Evolutionary conservation across 2,113 vertebrate genomes (phyloP), one percentile per base, ranked within the genome.

Genomic region (Nanorana parkeri): DNA sequence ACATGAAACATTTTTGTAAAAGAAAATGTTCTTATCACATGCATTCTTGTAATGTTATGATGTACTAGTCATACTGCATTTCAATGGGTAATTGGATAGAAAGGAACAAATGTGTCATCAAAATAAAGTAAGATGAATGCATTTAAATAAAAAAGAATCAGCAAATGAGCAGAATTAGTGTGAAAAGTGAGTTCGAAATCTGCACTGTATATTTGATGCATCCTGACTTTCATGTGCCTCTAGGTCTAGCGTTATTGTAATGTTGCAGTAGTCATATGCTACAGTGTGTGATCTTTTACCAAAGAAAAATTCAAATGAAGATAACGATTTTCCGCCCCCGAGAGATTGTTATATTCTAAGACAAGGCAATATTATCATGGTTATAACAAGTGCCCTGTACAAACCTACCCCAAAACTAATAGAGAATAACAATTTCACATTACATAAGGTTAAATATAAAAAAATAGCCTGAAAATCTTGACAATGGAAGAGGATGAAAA

Each of bases 281-380:
- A 61, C 60, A 41, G 60, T 75, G n/a, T 60, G 20, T 75, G 72
- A 75, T n/a, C 32, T 60, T 61, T 41, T 61, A 17, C 56, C 36
- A 29, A 21, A 16, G 10, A 60, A 23, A 21, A 74, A 16, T 5
- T 3, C 17, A 36, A 75, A 75, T 75, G 15, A 16, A 21, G 17
- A n/a, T 32, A 17, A 15, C 13, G 20, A 29, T 60, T 32, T 58
- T 24, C 55, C 58, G 28, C 56, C n/a, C 16, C 8, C 2, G 41
- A 47, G 17, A 32, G 20, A 15, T 55, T 15, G n/a, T 61, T 75
- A 32, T 5, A 23, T 41, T 29, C n/a, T 21, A 73, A 58, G 71
- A 58, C 54, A 60, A 60, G 58, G 19, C 58, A 21, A 61, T 4
- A 74, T 20, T 1, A 2, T 4, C 13, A 11, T 20, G 36, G 8